A percentile compares a stretch with the other conserved stretches of the same genome.
Evolutionary conservation across 2,797 vertebrate genomes (phyloP).

Genomic region (Spinus olivaceus): DNA sequence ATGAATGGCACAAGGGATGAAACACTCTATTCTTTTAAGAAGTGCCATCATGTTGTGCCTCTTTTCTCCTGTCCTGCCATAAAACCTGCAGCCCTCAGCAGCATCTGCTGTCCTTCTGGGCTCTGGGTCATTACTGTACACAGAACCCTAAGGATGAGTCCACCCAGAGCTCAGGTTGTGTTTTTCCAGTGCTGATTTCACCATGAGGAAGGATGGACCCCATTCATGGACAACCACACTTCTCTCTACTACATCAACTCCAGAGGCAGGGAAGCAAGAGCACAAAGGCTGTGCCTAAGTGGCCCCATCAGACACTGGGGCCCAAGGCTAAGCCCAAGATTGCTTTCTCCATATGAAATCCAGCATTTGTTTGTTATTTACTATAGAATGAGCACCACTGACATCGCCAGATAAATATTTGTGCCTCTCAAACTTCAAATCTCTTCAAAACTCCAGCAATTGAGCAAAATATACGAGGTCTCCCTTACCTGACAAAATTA

Average conservation of each 20-base stretch:
- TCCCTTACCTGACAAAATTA: conserved; percentile 63
- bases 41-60: background rate
- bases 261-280: background rate
- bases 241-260: background rate
- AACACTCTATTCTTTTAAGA: background rate
- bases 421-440: background rate
- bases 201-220: background rate
- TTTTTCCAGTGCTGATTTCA: background rate
- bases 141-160: background rate
- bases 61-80: background rate
- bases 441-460: background rate
- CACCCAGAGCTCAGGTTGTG: background rate
- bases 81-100: background rate
- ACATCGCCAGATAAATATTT: background rate
- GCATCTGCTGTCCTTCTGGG: background rate
- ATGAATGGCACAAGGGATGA: background rate
- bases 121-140: background rate
- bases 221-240: background rate
- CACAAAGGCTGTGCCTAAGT: background rate
- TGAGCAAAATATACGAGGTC: background rate
- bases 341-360: background rate
- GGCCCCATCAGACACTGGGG: background rate
- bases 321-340: background rate
- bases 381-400: background rate
- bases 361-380: background rate